phyloP scores from a whole-genome alignment of 2,797 vertebrate species.

The Sciurus vulgaris region DNA sequence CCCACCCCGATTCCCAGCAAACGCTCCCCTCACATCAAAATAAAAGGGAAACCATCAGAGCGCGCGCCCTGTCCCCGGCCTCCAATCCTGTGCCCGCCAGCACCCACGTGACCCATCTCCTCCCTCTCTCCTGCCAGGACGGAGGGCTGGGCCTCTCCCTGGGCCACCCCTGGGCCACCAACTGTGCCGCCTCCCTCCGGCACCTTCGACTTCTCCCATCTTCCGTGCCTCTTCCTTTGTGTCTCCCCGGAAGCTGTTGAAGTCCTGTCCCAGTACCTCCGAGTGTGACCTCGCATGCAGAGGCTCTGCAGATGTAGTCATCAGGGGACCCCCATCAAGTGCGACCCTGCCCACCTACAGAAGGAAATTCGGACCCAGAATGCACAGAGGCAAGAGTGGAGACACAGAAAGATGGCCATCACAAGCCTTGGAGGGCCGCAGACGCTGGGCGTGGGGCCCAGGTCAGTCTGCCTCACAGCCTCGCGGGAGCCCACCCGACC shows the following conservation, averaged over 20 bases:
- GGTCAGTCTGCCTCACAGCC: too few relatives aligned
- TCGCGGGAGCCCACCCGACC: not conserved
- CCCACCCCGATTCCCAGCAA: not conserved
- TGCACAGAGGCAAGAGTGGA: not conserved
- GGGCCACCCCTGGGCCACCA: not conserved
- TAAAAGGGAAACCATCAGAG: not conserved
- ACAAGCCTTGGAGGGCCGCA: fast-evolving
- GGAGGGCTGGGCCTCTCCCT: not conserved
- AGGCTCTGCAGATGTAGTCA: not conserved
- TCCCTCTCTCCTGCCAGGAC: not conserved
- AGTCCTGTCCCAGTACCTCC: not conserved
- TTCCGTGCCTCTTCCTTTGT: not conserved
- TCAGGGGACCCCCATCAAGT: not conserved
- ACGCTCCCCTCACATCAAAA: not conserved
- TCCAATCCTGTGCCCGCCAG: not conserved
- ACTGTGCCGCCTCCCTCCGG: too few relatives aligned
- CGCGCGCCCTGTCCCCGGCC: fast-evolving
- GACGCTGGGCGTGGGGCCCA: too few relatives aligned
- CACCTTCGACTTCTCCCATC: not conserved
- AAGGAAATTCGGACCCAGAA: not conserved
- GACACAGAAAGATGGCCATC: too few relatives aligned
- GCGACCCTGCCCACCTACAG: not conserved
- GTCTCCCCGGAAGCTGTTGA: not conserved
- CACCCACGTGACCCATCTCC: fast-evolving
- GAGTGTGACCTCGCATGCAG: not conserved